Percentiles rank a stretch among this genome's conserved stretches.
Evolutionary conservation across 2,797 vertebrate species (phyloP).

Genomic region (Danio jaintianensis): DNA sequence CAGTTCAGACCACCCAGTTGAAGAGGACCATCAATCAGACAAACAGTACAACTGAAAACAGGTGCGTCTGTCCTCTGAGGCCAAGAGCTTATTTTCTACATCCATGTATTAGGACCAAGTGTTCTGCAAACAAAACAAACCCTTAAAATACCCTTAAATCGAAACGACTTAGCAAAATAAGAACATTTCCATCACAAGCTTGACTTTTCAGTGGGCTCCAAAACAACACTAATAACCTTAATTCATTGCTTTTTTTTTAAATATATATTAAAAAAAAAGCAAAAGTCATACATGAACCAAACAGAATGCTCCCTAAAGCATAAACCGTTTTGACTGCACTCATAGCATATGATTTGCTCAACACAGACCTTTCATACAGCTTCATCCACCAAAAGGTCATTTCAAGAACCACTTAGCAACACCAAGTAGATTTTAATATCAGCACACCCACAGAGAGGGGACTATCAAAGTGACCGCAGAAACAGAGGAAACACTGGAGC

Average conservation of each 20-base stretch:
- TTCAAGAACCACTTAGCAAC: slow-evolving; percentile 35
- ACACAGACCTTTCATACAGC: slow-evolving; percentile 13
- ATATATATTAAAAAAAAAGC: background rate
- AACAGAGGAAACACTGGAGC: slow-evolving; percentile 23
- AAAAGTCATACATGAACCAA: background rate
- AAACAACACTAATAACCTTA: background rate
- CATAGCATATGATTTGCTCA: slow-evolving; percentile 12
- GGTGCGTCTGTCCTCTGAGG: slow-evolving; percentile 18
- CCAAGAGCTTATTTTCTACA: slow-evolving; percentile 18
- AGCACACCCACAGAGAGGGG: slow-evolving; percentile 30
- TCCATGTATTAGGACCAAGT: slow-evolving; percentile 18
- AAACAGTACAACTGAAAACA: slow-evolving; percentile 30
- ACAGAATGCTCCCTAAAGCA: background rate
- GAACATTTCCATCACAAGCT: background rate
- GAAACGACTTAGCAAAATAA: background rate
- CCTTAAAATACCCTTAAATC: background rate
- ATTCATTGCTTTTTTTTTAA: too few relatives aligned
- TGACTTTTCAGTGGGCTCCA: background rate
- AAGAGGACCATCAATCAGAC: slow-evolving; percentile 32
- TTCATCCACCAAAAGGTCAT: slow-evolving; percentile 6
- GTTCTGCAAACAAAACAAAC: background rate
- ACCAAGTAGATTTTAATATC: slow-evolving; percentile 21
- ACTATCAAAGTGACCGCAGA: slow-evolving; percentile 41
- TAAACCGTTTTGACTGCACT: background rate
- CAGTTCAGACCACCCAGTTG: slow-evolving; percentile 37